Conservation (phyloP, 2,888 invertebrate species). For the Polymixis flavicincta region DNA sequence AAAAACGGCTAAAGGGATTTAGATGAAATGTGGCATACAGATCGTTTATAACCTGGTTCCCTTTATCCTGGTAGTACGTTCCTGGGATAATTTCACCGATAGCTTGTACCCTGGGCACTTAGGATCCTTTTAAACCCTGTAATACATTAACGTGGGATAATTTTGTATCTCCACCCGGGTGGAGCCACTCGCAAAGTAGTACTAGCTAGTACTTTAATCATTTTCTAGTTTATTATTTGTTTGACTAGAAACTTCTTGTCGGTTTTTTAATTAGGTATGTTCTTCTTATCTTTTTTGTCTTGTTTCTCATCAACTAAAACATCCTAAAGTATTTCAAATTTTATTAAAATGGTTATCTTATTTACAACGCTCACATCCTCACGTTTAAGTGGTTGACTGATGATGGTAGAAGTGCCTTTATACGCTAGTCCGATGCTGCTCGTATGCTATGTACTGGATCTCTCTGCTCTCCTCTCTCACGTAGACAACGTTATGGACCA, state of each 20-base stretch:
- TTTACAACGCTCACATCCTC: constrained; percentile 42
- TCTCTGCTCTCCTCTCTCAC: constrained; percentile 74
- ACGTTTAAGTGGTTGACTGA: constrained; percentile 9
- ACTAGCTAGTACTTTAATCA: neutral
- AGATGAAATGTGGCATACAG: too few relatives aligned
- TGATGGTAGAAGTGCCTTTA: constrained; percentile 13
- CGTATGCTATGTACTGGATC: constrained; percentile 78
- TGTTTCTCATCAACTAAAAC: constrained; percentile 21
- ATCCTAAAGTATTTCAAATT: constrained; percentile 5
- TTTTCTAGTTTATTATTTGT: neutral
- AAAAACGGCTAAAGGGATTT: too few relatives aligned
- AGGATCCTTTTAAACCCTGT: too few relatives aligned
- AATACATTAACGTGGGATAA: too few relatives aligned
- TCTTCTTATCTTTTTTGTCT: neutral
- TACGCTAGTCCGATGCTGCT: constrained; percentile 59
- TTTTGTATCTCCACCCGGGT: too few relatives aligned
- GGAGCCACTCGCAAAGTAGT: too few relatives aligned
- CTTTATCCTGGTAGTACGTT: too few relatives aligned
- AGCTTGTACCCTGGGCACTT: too few relatives aligned
- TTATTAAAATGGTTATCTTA: constrained; percentile 41
- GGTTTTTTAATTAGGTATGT: neutral
- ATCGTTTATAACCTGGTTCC: too few relatives aligned
- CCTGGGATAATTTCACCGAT: too few relatives aligned
- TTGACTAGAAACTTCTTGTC: neutral
- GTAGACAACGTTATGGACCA: constrained; percentile 78